Conservation (phyloP, 2,113 vertebrate species). For the Hyaena hyaena region DNA sequence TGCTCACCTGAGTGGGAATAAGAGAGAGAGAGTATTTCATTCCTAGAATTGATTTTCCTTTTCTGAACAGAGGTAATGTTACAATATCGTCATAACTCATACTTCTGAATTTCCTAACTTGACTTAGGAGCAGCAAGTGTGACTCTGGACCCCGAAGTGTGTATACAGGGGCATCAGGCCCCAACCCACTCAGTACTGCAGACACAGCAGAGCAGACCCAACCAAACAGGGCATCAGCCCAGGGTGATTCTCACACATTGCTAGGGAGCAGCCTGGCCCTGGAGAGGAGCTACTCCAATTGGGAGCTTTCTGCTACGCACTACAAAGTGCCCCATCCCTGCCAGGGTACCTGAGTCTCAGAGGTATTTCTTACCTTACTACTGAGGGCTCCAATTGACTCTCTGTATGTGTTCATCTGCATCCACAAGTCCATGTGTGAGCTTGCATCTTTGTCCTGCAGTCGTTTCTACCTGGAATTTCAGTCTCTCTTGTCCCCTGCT, state of each 20-base stretch:
- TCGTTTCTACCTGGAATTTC: neutral
- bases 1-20: neutral
- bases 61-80: neutral
- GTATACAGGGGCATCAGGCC: neutral
- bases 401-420: neutral
- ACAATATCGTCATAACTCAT: neutral
- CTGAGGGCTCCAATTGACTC: neutral
- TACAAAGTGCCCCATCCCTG: neutral
- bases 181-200: neutral
- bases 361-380: neutral
- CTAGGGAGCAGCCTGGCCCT: neutral
- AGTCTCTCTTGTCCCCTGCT: neutral
- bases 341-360: neutral
- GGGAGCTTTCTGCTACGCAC: neutral
- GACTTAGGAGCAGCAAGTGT: neutral
- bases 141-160: neutral
- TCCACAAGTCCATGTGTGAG: neutral
- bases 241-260: neutral
- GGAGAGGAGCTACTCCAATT: neutral
- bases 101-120: neutral
- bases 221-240: neutral
- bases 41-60: neutral
- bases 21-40: neutral
- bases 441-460: neutral
- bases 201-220: neutral